These are phyloP conservation scores for Ibycter americanus DNA, from an alignment of 2,797 vertebrate genomes.

Conservation along the genomic window DNA sequence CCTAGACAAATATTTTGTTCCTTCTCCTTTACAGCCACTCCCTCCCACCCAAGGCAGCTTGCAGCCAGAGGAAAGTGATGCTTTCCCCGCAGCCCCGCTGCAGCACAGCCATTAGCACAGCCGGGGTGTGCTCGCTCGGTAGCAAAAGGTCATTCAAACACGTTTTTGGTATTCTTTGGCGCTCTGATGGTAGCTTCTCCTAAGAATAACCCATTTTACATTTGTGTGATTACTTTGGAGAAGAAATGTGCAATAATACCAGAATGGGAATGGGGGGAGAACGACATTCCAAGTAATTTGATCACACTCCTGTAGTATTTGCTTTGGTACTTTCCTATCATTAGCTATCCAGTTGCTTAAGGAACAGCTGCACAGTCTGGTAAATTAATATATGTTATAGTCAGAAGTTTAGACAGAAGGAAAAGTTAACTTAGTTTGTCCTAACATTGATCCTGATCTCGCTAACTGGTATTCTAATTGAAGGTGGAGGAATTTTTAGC, in stretches of 20 bases:
- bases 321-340: conserved; percentile 52
- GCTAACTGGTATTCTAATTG: conserved; percentile 46
- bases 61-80: neutral
- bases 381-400: conserved; percentile 59
- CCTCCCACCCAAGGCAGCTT: neutral
- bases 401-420: conserved; percentile 49
- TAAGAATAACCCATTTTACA: conserved; percentile 41
- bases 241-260: conserved; percentile 5
- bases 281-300: conserved; percentile 32
- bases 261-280: conserved; percentile 13
- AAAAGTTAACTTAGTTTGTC: conserved; percentile 47
- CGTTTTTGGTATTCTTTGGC: conserved; percentile 14
- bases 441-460: conserved; percentile 48
- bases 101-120: neutral
- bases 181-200: conserved; percentile 35
- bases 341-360: conserved; percentile 48
- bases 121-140: rapidly evolving
- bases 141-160: neutral
- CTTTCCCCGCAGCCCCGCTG: neutral
- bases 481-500: neutral
- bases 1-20: neutral
- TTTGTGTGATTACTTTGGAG: conserved; percentile 42
- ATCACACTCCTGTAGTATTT: conserved; percentile 12
- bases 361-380: conserved; percentile 69
- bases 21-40: neutral